phyloP scores from a whole-genome alignment of 2,888 invertebrate genomes.

The Hoplodrina ambigua region DNA sequence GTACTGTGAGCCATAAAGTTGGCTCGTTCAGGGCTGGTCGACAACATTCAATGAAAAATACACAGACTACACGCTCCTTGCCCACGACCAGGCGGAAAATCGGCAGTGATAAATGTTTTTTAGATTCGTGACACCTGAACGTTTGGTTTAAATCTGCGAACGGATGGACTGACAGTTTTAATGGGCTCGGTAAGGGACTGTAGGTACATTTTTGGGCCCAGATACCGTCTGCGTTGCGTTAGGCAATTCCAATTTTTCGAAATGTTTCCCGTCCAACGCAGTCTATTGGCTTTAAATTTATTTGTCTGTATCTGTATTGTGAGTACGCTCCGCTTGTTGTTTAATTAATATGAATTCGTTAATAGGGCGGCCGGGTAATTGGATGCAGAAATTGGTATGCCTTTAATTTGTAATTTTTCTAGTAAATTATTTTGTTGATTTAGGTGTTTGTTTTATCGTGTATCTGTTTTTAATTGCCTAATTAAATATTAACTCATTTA shows the following conservation, averaged over 20 bases:
- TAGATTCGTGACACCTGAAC: conserved; percentile 80
- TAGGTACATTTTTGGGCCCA: conserved; percentile 77
- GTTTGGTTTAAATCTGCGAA: conserved; percentile 84
- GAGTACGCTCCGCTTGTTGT: conserved; percentile 66
- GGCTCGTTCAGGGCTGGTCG: conserved; percentile 60
- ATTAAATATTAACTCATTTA: not conserved
- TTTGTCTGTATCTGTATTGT: conserved; percentile 77
- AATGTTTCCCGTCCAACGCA: conserved; percentile 71
- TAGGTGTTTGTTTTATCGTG: too few species aligned
- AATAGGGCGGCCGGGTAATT: conserved; percentile 47
- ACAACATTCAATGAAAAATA: conserved; percentile 77
- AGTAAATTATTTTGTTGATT: conserved; percentile 8
- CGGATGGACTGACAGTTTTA: conserved; percentile 85
- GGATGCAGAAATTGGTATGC: conserved; percentile 14
- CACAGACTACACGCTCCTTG: conserved; percentile 72
- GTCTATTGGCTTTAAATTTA: conserved; percentile 83
- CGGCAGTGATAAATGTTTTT: conserved; percentile 84
- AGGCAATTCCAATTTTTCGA: conserved; percentile 76
- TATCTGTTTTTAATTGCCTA: not conserved
- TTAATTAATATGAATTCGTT: conserved; percentile 53
- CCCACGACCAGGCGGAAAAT: conserved; percentile 73
- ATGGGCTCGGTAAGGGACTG: conserved; percentile 83
- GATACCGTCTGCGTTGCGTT: conserved; percentile 70
- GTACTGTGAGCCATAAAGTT: conserved; percentile 59
- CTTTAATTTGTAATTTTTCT: conserved; percentile 20